Evolutionary conservation across 2,797 vertebrate species (phyloP), one percentile per base, ranked within the genome.

Genomic region (Novumbra hubbsi): DNA sequence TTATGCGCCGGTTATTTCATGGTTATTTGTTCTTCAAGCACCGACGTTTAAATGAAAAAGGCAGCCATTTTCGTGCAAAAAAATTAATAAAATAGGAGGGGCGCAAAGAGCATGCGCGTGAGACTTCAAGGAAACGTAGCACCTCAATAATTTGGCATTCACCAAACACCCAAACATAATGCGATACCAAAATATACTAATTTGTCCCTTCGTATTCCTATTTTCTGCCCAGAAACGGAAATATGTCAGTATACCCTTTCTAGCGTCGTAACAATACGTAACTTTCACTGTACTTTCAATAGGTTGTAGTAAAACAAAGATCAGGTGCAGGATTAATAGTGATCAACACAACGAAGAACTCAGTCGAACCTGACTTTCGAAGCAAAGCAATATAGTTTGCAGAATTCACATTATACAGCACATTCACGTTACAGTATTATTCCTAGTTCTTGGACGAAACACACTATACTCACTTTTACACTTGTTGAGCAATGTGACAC

Each of bases 1-100:
- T 27, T 77, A 76, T 73, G 68, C 78, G 70, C 19, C 45, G 52
- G 73, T 74, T 81, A 74, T 78, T 83, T 80, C 60, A 76, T 69
- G 72, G 34, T 76, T 74, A 52, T 83, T 82, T 89, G 80, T 84
- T 88, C 83, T 81, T 82, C 68, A 74, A 75, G 81, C 82, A 86
- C 76, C 87, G 75, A 80, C 84, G 78, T 89, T 91, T 88, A 89
- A 90, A 91, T 86, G 84, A 88, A 88, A 86, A 83, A 85, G 91
- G 92, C 92, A 92, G 93, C 93, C 94, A 94, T 94, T 93, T 94
- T 93, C 90, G 85, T 80, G 80, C 76, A 88, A 88, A 89, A 88
- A 92, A 89, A 88, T 73, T 79, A 84, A 88, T 90, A 87, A 87
- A 92, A 89, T 85, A 86, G 84, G 80, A 76, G 64, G 55, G 80